Conservation (phyloP, 2,888 invertebrate species). For the Chymomyza procnemis region DNA sequence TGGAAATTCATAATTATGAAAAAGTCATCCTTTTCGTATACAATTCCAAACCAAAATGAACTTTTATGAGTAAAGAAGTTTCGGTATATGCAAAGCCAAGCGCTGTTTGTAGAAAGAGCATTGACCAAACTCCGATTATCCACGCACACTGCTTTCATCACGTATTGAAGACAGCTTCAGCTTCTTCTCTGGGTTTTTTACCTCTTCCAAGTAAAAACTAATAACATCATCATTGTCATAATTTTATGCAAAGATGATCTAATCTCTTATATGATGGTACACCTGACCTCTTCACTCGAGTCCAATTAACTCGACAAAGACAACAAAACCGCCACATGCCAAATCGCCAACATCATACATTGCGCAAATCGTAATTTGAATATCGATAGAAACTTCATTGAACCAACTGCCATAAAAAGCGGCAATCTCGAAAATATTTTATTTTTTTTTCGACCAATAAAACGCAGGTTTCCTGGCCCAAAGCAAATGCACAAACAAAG, state of each 20-base stretch:
- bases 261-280: constrained; percentile 1
- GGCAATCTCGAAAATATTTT: constrained; percentile 25
- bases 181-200: no score
- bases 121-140: no score
- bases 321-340: constrained; percentile 45
- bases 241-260: constrained; percentile 22
- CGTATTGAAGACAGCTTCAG: no score
- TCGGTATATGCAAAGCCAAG: no score
- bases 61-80: no score
- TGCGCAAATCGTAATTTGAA: constrained; percentile 55
- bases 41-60: no score
- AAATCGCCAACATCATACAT: constrained; percentile 45
- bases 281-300: constrained; percentile 2
- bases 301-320: neutral
- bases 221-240: neutral
- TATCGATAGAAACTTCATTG: constrained; percentile 42
- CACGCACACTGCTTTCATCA: no score
- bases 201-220: no score
- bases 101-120: no score
- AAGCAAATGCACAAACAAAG: constrained; percentile 60
- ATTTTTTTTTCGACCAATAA: constrained; percentile 43
- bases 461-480: constrained; percentile 39
- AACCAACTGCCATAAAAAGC: constrained; percentile 44
- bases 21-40: no score
- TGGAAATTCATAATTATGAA: no score